Percentiles rank a stretch among this genome's conserved stretches.
phyloP scores from a whole-genome alignment of 2,113 vertebrate genomes.

The Daubentonia madagascariensis region DNA sequence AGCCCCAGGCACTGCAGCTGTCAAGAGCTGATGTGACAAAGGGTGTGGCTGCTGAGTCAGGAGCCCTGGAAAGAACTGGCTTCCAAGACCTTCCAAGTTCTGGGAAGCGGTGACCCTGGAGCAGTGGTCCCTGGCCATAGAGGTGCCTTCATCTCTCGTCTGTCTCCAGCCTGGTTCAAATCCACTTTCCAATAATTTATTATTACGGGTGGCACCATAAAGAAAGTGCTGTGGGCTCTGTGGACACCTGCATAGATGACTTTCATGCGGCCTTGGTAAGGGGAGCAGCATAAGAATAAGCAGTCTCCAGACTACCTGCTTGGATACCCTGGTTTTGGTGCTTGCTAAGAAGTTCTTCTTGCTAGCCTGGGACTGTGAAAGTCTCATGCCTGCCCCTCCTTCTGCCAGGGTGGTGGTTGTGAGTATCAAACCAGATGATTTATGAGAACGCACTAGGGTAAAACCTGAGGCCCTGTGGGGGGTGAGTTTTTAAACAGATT shows the following conservation, averaged over 20 bases:
- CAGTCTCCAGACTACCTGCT: neutral
- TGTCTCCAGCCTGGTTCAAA: neutral
- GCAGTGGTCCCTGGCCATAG: rapidly evolving
- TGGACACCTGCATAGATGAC: neutral
- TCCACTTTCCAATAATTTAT: neutral
- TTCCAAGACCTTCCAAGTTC: neutral
- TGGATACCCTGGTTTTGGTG: neutral
- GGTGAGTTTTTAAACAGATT: neutral
- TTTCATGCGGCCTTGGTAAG: neutral
- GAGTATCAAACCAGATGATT: neutral
- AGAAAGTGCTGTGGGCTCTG: neutral
- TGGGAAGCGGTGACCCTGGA: neutral
- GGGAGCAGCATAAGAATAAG: neutral
- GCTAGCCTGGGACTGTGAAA: neutral
- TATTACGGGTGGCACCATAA: neutral
- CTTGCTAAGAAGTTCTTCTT: neutral
- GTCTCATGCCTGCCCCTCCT: neutral
- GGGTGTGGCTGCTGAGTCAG: neutral
- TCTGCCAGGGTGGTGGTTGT: rapidly evolving
- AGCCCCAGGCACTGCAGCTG: neutral
- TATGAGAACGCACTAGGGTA: neutral
- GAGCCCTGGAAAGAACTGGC: neutral
- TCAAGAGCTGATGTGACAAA: neutral
- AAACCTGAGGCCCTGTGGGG: neutral
- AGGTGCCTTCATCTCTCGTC: neutral